Evolutionary conservation across 2,797 vertebrate genomes (phyloP), one percentile per base, ranked within the genome.

Genomic region (Otus scops): DNA sequence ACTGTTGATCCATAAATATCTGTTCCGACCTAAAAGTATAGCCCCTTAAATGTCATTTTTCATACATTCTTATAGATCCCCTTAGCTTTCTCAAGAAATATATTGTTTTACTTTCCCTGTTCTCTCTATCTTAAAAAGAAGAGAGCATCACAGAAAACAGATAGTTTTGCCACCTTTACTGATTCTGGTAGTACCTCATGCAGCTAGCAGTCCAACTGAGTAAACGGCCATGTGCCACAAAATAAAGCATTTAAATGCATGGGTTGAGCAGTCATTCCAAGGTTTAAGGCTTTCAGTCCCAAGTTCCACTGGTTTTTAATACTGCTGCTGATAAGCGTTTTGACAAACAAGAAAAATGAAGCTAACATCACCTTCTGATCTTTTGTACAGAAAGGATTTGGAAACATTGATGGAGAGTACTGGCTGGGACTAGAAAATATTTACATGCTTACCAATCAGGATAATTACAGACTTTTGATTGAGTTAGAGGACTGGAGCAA

Each of bases 401-500:
- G 99, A 77, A 99, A 99, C 97, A 99, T 99, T 27, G 99, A 99
- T 13, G 98, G 99, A 13, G 99, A 99, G 82, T 99, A 99, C 90
- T 99, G 99, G 99, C 98, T 99, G 70, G 99, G 99, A 36, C 97
- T 99, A 85, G 99, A 99, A 91, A 99, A 99, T 63, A 99, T 99
- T 97, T 99, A 99, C 96, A 98, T 98, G 97, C 97, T 99, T 91
- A 98, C 98, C 57, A 99, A 99, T 82, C 99, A 99, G 97, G 99
- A 99, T 2, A 99, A 99, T 97, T 99, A 99, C 88, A 99, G 98
- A 95, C 92, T 99, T 89, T 95, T 99, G 98, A 98, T 99, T 51
- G 99, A 99, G 97, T 89, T 99, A 96, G 99, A 99, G 98, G 99
- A 99, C 98, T 99, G 99, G 99, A 98, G 98, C 60, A 99, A 99